Evolutionary conservation across 2,797 vertebrate species (phyloP).

Genomic region (Neomorphus geoffroyi): DNA sequence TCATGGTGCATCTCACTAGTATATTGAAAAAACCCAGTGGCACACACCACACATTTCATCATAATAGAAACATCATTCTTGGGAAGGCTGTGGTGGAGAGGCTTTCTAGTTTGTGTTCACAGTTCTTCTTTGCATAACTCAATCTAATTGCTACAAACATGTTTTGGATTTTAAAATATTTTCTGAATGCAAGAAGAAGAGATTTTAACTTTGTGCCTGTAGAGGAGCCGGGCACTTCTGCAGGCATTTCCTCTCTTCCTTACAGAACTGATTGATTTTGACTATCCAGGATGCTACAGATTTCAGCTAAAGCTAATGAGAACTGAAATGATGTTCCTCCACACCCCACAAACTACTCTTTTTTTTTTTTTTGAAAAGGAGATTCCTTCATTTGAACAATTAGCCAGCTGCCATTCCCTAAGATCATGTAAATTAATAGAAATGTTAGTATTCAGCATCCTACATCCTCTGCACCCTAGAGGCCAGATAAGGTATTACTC

Average conservation of each 20-base stretch:
- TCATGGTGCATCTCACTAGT: not conserved
- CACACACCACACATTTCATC: not conserved
- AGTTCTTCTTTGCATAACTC: not conserved
- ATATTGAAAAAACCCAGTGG: not conserved
- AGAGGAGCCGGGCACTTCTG: not conserved
- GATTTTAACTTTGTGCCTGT: not conserved
- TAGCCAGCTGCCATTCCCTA: not conserved
- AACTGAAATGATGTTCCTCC: not conserved
- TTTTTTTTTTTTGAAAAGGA: not conserved
- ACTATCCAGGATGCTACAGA: not conserved
- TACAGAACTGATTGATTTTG: not conserved
- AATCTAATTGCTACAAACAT: not conserved
- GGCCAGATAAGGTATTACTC: slow-evolving; percentile 28
- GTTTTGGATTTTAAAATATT: not conserved
- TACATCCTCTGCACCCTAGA: not conserved
- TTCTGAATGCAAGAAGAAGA: not conserved
- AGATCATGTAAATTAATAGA: slow-evolving; percentile 1
- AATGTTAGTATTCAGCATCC: slow-evolving; percentile 20
- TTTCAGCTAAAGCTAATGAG: not conserved
- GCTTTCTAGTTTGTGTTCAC: not conserved
- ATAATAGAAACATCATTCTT: not conserved
- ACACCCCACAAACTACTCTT: not conserved
- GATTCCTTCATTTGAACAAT: not conserved
- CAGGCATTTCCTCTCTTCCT: not conserved
- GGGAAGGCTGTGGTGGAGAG: not conserved